Base-by-base conservation (phyloP, 2,113 vertebrate genomes). In the Bubo bubo region DNA sequence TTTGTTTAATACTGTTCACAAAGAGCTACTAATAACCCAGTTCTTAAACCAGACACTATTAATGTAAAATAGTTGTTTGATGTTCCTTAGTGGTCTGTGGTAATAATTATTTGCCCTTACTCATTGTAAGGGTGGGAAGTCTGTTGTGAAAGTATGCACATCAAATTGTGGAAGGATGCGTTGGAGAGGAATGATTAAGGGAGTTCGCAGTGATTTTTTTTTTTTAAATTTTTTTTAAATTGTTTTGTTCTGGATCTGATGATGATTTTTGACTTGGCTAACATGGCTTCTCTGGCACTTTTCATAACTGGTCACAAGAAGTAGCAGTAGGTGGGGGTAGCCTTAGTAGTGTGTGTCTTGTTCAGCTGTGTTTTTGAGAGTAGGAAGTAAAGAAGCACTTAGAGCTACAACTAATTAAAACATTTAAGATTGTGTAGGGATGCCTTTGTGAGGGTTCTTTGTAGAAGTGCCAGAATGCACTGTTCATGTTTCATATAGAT, bases 381-480 rank as follows among this genome's bases (percentile, higher is more conserved):
- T 14, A 76, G 17, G 2, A 86, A 32, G 5, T 73, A 68, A 41
- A 74, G 14, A 58, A 58, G 26, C 23, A 4, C 49, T 70, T 56
- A 12, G 21, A 87, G 8, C 16, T 74, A 58, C 19, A 41, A 3
- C 12, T 72, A 41, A 2, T 73, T 84, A 9, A 79, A 56, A 41
- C 9, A 11, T 0, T 0, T 77, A 43, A 10, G 19, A 17, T 62
- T 72, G 10, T 27, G 14, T n/a, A 53, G 41, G 26, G 20, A 14
- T 35, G 28, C 26, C 8, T 74, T 76, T 4, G 5, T 35, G 34
- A 66, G 14, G 5, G 4, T 37, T 94, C 18, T 32, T 72, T 77
- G 15, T 43, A 19, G 34, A 64, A 52, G 26, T 73, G 15, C 59
- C 14, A 43, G 41, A 47, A 74, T 59, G 20, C 14, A 59, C 64